Conservation (phyloP, 2,797 vertebrate genomes). For the Pempheris klunzingeri region DNA sequence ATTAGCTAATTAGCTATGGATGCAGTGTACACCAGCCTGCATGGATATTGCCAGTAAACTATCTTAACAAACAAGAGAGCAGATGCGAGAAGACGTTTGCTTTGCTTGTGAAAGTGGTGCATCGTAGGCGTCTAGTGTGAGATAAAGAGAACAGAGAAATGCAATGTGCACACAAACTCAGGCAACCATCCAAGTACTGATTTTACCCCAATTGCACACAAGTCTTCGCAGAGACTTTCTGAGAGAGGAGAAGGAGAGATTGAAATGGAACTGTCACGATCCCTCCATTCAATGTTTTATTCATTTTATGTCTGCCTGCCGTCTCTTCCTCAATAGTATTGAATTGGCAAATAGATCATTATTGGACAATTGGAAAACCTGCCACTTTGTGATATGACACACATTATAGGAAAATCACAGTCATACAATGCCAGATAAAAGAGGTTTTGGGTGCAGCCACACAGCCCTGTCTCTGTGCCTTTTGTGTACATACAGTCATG, state of each 20-base stretch:
- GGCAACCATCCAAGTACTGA: constrained; percentile 80
- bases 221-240: constrained; percentile 71
- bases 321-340: constrained; percentile 78
- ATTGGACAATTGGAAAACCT: constrained; percentile 86
- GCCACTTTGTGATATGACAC: constrained; percentile 85
- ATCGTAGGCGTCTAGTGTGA: constrained; percentile 83
- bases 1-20: constrained; percentile 76
- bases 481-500: constrained; percentile 46
- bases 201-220: constrained; percentile 80
- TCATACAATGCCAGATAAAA: constrained; percentile 79
- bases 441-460: constrained; percentile 59
- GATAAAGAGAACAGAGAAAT: constrained; percentile 78
- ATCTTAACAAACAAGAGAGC: constrained; percentile 79
- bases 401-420: constrained; percentile 85
- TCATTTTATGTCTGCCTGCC: constrained; percentile 80
- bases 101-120: constrained; percentile 81
- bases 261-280: constrained; percentile 77
- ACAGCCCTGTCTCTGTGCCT: constrained; percentile 41
- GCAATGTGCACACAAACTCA: constrained; percentile 77
- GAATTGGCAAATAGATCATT: constrained; percentile 87
- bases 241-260: constrained; percentile 52
- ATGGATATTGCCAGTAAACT: constrained; percentile 74
- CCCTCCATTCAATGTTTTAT: constrained; percentile 83
- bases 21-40: constrained; percentile 59
- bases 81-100: constrained; percentile 81